These are phyloP conservation scores for Fregetta grallaria DNA, from an alignment of 2,113 vertebrate species.

Conservation along the genomic window DNA sequence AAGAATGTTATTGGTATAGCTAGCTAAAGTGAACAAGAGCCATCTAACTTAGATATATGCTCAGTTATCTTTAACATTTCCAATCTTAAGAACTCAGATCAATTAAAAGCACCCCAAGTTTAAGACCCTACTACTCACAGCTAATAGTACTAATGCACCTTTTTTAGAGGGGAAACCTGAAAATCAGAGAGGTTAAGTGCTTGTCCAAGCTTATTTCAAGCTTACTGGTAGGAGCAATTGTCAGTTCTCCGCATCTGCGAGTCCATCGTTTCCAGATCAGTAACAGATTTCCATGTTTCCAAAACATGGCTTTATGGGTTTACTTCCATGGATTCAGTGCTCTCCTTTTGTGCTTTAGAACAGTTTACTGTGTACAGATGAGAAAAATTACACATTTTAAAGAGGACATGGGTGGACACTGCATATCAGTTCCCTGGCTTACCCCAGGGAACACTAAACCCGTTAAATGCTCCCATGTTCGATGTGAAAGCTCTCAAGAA, in stretches of 20 bases:
- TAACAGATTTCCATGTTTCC: not conserved
- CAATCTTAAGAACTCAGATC: not conserved
- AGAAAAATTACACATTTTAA: not conserved
- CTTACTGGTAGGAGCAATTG: not conserved
- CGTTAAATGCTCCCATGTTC: not conserved
- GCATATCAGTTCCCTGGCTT: not conserved
- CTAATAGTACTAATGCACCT: not conserved
- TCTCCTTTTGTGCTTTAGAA: not conserved
- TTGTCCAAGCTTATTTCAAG: not conserved
- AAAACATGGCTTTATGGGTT: not conserved
- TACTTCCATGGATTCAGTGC: not conserved
- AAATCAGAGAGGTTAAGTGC: not conserved
- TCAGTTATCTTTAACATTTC: not conserved
- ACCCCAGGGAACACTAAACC: not conserved
- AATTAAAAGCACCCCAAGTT: not conserved
- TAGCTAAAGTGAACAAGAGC: not conserved
- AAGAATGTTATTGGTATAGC: not conserved
- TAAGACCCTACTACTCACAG: not conserved
- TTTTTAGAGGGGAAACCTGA: not conserved
- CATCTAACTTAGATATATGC: not conserved
- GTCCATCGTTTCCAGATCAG: not conserved
- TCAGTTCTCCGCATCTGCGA: not conserved
- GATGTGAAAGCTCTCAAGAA: not conserved
- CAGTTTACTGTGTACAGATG: not conserved
- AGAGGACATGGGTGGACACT: not conserved